Conservation (phyloP, 37 sponge, comb jelly and placozoan genomes). For the Lycopodina hypogea region DNA sequence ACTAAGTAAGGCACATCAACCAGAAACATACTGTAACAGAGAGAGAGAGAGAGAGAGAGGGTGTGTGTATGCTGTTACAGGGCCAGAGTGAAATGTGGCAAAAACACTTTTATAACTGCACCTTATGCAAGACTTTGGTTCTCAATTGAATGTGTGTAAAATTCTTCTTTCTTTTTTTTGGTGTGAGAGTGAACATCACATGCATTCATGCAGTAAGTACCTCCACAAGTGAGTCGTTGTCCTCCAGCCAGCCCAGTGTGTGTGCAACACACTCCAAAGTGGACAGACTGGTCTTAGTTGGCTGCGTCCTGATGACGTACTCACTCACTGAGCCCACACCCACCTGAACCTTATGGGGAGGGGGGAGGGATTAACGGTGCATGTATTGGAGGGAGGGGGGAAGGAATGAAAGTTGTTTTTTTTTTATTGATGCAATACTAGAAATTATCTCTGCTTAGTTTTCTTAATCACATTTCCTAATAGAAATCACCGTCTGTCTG, state of each 20-base stretch:
- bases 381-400: not conserved
- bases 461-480: too few species aligned
- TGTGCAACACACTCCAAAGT: slow-evolving; percentile 89
- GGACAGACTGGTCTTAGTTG: slow-evolving; percentile 71
- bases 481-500: too few species aligned
- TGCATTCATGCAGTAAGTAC: too few species aligned
- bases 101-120: too few species aligned
- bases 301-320: slow-evolving; percentile 91
- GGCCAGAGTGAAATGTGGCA: too few species aligned
- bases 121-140: too few species aligned
- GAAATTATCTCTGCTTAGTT: too few species aligned
- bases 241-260: slow-evolving; percentile 73
- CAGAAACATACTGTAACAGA: not conserved
- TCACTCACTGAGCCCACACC: slow-evolving; percentile 49
- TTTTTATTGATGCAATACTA: too few species aligned
- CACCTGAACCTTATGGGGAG: slow-evolving; percentile 61
- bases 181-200: too few species aligned
- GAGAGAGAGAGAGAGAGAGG: not conserved
- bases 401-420: not conserved
- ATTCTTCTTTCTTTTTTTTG: too few species aligned
- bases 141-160: too few species aligned
- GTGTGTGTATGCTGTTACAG: not conserved
- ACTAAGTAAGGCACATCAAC: too few species aligned
- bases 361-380: not conserved
- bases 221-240: slow-evolving; percentile 47